phyloP scores from a whole-genome alignment of 1,140 invertebrate species.

The Lepidurus apus region DNA sequence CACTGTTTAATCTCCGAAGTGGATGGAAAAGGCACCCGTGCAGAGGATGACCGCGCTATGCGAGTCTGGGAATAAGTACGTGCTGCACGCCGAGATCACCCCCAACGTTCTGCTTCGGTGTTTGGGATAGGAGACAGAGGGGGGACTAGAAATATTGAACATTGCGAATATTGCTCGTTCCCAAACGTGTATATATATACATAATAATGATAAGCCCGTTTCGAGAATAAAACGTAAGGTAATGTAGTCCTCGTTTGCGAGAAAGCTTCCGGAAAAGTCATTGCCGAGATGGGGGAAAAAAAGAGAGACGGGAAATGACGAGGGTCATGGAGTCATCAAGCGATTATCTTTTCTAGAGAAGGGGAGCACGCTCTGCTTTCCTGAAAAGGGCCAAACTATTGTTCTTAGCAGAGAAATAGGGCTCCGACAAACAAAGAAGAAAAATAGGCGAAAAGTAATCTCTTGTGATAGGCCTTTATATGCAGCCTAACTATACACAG shows the following conservation, averaged over 20 bases:
- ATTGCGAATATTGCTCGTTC: conserved; percentile 13
- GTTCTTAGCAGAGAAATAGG: neutral
- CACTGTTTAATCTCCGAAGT: neutral
- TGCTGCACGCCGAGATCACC: neutral
- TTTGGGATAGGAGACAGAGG: neutral
- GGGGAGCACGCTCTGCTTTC: neutral
- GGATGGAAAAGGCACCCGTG: neutral
- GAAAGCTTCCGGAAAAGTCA: conserved; percentile 4
- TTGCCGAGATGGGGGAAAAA: conserved; percentile 4
- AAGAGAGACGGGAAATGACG: conserved; percentile 13
- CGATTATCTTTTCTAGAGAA: conserved; percentile 15
- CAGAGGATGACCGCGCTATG: conserved; percentile 7
- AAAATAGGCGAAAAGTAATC: conserved; percentile 10
- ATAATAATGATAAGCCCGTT: conserved; percentile 3
- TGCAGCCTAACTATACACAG: neutral
- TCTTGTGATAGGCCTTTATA: neutral
- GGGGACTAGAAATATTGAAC: neutral
- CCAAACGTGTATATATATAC: conserved; percentile 16
- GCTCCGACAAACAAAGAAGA: neutral
- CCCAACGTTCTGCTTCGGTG: neutral
- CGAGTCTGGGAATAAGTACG: neutral
- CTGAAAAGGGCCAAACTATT: neutral
- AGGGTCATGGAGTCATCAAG: neutral
- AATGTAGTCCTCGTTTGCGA: conserved; percentile 13
- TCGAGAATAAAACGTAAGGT: neutral